phyloP scores from a whole-genome alignment of 2,888 invertebrate species.

The Epiperipatus broadwayi region DNA sequence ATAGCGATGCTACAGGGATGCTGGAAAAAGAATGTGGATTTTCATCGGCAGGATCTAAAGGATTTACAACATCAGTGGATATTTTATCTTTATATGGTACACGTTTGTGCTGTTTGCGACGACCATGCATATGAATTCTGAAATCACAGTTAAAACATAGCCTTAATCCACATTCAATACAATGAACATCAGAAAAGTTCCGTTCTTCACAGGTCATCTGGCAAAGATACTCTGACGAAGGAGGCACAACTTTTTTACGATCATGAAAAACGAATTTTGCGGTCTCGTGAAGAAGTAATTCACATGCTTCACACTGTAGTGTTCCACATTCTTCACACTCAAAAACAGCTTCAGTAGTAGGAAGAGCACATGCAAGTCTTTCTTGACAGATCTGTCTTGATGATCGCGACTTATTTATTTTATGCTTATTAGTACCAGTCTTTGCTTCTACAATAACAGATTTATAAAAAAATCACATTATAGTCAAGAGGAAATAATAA shows the following conservation, averaged over 20 bases:
- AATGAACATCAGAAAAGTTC: constrained; percentile 27
- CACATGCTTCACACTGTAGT: constrained; percentile 27
- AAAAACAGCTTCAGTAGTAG: constrained; percentile 22
- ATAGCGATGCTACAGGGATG: too few species aligned
- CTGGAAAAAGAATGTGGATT: constrained; percentile 23
- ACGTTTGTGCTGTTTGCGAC: constrained; percentile 18
- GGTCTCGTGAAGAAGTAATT: constrained; percentile 23
- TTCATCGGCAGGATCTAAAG: constrained; percentile 19
- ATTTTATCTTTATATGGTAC: constrained; percentile 16
- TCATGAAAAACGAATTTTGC: constrained; percentile 24
- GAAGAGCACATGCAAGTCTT: constrained; percentile 17
- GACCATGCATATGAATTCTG: constrained; percentile 18
- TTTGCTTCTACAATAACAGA: too few species aligned
- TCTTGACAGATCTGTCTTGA: constrained; percentile 17
- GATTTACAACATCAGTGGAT: background rate
- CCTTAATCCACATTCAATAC: constrained; percentile 24
- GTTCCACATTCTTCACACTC: constrained; percentile 26
- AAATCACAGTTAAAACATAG: constrained; percentile 27
- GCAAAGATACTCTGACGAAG: constrained; percentile 23
- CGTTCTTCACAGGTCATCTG: constrained; percentile 22
- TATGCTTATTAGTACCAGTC: background rate
- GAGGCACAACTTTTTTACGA: constrained; percentile 20
- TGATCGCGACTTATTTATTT: constrained; percentile 13
- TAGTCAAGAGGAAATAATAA: too few species aligned
- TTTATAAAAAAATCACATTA: too few species aligned